Percentiles rank a stretch among this genome's conserved stretches.
Conservation (phyloP, 2,888 invertebrate genomes). For the Drosophila paranaensis region DNA sequence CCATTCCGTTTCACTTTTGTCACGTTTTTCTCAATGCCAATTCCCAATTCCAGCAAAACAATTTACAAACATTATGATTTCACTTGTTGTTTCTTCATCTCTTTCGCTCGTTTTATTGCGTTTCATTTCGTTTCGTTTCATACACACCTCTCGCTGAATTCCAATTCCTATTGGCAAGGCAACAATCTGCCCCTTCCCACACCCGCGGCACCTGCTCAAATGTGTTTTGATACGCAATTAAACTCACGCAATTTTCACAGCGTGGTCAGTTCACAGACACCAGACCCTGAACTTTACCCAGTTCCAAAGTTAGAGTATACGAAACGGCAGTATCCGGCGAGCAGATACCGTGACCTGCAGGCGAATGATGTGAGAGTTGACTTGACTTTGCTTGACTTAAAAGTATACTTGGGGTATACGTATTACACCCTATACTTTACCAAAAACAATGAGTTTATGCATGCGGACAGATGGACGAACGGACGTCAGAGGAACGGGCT, state of each 20-base stretch:
- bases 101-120: constrained; percentile 3
- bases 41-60: constrained; percentile 3
- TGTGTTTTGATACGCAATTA: constrained; percentile 67
- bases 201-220: constrained; percentile 15
- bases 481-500: too few species aligned
- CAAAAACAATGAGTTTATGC: neutral
- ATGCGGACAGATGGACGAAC: neutral
- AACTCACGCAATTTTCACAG: constrained; percentile 56
- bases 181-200: neutral
- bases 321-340: neutral
- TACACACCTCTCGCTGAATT: constrained; percentile 1
- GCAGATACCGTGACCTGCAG: neutral
- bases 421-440: neutral
- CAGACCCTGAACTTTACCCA: constrained; percentile 41
- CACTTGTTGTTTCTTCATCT: constrained; percentile 14
- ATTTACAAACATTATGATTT: constrained; percentile 39
- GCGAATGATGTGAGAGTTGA: neutral
- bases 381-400: neutral
- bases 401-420: neutral
- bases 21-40: neutral
- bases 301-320: neutral
- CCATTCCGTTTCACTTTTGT: constrained; percentile 14
- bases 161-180: constrained; percentile 11
- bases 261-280: constrained; percentile 47
- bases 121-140: constrained; percentile 23